Base-by-base conservation (phyloP, 2,797 vertebrate species). In the Mormyrus hasselquistii region DNA sequence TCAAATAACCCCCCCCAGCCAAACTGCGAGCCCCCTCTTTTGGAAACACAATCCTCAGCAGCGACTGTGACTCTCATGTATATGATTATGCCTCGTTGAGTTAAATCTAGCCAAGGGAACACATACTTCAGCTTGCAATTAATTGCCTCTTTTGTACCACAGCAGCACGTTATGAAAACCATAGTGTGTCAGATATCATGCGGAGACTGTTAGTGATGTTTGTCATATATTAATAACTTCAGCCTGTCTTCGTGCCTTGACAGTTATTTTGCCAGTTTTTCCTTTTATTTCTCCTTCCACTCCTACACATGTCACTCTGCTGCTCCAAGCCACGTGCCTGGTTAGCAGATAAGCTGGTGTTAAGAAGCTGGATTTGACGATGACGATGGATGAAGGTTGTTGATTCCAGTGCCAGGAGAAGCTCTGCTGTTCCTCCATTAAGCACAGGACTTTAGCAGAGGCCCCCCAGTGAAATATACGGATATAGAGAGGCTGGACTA, bases 31-130 rank as follows among this genome's bases (percentile, higher is more conserved):
- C 94, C 82, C 79, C 82, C 44, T 84, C 44, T 94, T 94, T 95
- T 95, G 94, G 94, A 94, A 93, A 94, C 93, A 94, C 93, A 94
- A 95, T 94, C 95, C 94, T 92, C 82, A 90, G 16, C 47, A 50
- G 47, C 0, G 44, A 84, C n/a, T 84, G 82, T 50, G 82, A 49
- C 16, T 84, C 47, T 84, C 44, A 22, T 84, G 53, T 29, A 34
- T 84, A 49, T 84, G 82, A 84, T 49, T 50, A 22, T 50, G 82
- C 82, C 82, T 84, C 8, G 82, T 84, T 84, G 82, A 84, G 82
- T 89, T 92, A 90, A 55, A 89, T 91, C 90, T 88, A 85, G 88
- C 88, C 14, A 76, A 5, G 4, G 69, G 92, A 92, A 90, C 89
- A 41, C 88, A 88, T 90, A 92, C 90, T 89, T 92, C 90, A 93